Conservation (phyloP, 92 coral and sea anemone species). For the Epizoanthus ramosus region DNA sequence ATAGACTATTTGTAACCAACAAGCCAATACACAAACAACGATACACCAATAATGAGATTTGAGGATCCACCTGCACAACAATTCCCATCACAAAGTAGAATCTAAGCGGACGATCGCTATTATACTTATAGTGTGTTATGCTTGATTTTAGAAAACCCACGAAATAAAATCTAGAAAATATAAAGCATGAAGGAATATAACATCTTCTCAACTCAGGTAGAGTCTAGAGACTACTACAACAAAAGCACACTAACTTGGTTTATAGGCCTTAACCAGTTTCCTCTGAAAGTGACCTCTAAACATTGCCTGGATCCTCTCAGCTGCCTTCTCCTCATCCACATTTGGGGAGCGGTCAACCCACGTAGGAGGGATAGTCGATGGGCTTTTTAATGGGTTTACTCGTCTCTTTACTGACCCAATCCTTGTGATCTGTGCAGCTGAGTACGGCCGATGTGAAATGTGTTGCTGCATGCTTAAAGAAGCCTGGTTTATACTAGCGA, state of each 20-base stretch:
- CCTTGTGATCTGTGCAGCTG: conserved; percentile 92
- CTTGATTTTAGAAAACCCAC: too few relatives aligned
- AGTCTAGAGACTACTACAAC: too few relatives aligned
- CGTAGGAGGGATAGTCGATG: conserved; percentile 64
- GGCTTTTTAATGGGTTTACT: conserved; percentile 53
- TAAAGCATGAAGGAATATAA: too few relatives aligned
- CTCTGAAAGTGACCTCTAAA: conserved; percentile 92
- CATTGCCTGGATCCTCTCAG: conserved; percentile 89
- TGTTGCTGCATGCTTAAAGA: conserved; percentile 85
- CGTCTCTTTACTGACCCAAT: conserved; percentile 76
- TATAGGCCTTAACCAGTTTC: conserved; percentile 79
- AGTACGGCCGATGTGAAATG: conserved; percentile 84
- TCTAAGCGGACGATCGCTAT: too few relatives aligned
- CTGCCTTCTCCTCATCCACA: conserved; percentile 78
- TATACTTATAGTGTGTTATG: too few relatives aligned
- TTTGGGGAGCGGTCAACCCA: conserved; percentile 78
- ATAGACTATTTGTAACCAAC: too few relatives aligned
- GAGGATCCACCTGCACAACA: too few relatives aligned
- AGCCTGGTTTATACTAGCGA: conserved; percentile 52
- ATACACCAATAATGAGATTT: too few relatives aligned
- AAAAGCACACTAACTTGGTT: conserved; percentile 61
- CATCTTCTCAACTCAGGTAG: too few relatives aligned
- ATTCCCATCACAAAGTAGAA: too few relatives aligned
- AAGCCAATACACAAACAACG: too few relatives aligned
- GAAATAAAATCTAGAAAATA: too few relatives aligned